Conservation (phyloP, 2,113 vertebrate genomes). For the Aramus guarauna region DNA sequence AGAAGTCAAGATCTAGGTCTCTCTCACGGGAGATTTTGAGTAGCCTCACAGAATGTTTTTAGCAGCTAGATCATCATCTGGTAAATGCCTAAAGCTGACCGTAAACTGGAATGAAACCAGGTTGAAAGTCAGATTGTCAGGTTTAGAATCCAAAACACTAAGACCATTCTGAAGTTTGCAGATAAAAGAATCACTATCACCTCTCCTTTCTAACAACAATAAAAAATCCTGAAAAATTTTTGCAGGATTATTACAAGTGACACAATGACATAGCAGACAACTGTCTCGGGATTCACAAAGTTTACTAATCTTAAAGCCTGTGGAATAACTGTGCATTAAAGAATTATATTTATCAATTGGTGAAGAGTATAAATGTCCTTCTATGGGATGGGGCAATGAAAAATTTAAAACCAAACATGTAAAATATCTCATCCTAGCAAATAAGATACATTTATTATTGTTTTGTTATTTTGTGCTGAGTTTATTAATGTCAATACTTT, state of each 20-base stretch:
- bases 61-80: not conserved
- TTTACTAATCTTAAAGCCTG: not conserved
- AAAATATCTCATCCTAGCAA: not conserved
- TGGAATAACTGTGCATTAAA: not conserved
- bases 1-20: not conserved
- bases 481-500: not conserved
- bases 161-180: not conserved
- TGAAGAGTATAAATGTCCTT: not conserved
- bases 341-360: not conserved
- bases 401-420: not conserved
- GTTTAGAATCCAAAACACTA: not conserved
- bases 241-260: not conserved
- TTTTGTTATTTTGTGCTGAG: not conserved
- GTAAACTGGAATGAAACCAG: not conserved
- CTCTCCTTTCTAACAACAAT: not conserved
- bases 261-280: not conserved
- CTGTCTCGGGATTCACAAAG: not conserved
- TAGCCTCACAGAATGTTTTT: not conserved
- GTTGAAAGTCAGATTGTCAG: not conserved
- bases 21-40: not conserved
- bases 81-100: not conserved
- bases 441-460: not conserved
- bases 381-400: not conserved
- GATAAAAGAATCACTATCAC: not conserved
- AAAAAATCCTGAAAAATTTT: not conserved